phyloP scores from a whole-genome alignment of 2,888 invertebrate genomes.

The Anthophora plumipes region DNA sequence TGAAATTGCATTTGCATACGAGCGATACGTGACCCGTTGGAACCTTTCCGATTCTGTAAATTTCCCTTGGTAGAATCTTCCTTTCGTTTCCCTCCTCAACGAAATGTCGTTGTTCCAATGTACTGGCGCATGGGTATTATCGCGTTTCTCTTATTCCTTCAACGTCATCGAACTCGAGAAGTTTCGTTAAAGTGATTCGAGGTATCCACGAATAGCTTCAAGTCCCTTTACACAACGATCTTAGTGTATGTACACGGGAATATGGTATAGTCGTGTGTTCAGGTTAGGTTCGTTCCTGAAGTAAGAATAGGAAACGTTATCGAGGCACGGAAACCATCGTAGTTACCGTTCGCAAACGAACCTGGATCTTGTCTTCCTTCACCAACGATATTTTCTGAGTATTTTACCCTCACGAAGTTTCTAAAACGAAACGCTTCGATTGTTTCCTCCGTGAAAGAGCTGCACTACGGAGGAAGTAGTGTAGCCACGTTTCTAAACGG shows the following conservation, averaged over 20 bases:
- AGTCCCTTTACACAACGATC: neutral
- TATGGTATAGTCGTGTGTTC: neutral
- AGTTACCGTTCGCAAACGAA: constrained; percentile 56
- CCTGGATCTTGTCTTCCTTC: constrained; percentile 42
- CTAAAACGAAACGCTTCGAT: constrained; percentile 19
- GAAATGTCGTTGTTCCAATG: constrained; percentile 14
- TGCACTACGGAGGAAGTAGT: neutral
- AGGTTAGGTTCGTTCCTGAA: constrained; percentile 11
- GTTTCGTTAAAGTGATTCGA: constrained; percentile 40
- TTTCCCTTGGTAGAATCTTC: constrained; percentile 25
- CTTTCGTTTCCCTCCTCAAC: neutral
- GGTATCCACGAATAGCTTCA: constrained; percentile 33
- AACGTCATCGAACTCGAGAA: constrained; percentile 20
- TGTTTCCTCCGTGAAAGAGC: constrained; percentile 8
- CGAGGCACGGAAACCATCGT: constrained; percentile 38
- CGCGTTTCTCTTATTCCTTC: constrained; percentile 22
- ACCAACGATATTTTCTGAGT: constrained; percentile 45
- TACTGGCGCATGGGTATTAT: neutral
- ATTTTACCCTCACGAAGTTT: constrained; percentile 11
- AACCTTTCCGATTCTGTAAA: constrained; percentile 29
- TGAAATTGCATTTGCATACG: constrained; percentile 28
- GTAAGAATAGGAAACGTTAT: constrained; percentile 56
- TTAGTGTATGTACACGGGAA: neutral
- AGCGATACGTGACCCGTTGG: neutral
- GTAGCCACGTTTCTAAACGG: neutral